These are phyloP conservation scores for Corythornis madagascariensis DNA, from an alignment of 2,113 vertebrate genomes.

Conservation along the genomic window DNA sequence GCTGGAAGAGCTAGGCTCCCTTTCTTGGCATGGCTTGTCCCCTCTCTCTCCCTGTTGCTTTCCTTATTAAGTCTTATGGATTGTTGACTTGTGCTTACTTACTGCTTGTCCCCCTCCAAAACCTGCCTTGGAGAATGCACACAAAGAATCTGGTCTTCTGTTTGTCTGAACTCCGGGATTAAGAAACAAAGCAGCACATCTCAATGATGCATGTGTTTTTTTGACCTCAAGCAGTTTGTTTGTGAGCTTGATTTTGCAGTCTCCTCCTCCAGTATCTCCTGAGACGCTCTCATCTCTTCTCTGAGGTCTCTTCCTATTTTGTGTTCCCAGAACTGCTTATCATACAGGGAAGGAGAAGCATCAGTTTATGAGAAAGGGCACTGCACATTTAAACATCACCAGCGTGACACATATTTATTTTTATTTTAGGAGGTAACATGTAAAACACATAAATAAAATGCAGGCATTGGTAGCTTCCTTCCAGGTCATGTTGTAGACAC, in stretches of 20 bases:
- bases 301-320: neutral
- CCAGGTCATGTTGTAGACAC: neutral
- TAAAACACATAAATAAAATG: neutral
- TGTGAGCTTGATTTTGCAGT: neutral
- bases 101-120: neutral
- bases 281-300: neutral
- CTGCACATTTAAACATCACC: slow-evolving; percentile 22
- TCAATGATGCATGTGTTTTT: neutral
- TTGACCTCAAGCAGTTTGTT: neutral
- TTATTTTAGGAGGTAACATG: neutral
- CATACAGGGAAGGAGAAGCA: neutral
- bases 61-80: neutral
- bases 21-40: neutral
- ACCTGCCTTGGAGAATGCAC: neutral
- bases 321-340: neutral
- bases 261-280: neutral
- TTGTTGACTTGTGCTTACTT: neutral
- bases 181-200: neutral
- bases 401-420: slow-evolving; percentile 5
- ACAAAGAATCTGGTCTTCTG: neutral
- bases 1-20: neutral
- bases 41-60: neutral
- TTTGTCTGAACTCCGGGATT: neutral
- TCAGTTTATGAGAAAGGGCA: neutral
- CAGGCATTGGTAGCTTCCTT: neutral